Evolutionary conservation across 2,797 vertebrate genomes (phyloP).

Genomic region (Melopsittacus undulatus): DNA sequence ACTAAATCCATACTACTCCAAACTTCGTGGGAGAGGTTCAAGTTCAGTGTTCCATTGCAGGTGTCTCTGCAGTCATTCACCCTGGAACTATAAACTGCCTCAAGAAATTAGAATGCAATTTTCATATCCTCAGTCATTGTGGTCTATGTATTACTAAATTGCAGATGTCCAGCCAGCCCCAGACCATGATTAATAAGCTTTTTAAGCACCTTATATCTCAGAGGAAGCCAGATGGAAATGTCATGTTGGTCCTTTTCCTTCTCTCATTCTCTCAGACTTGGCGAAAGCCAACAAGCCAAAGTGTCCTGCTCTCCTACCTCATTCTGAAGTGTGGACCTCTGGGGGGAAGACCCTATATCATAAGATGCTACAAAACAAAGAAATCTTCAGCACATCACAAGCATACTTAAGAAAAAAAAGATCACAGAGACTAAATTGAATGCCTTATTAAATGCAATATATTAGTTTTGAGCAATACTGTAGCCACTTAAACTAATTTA

Average conservation of each 20-base stretch:
- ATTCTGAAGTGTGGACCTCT: background rate
- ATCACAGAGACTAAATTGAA: background rate
- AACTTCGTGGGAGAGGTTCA: background rate
- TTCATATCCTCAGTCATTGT: background rate
- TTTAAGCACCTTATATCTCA: background rate
- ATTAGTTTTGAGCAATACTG: background rate
- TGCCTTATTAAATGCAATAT: background rate
- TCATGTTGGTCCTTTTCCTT: background rate
- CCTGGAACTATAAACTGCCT: background rate
- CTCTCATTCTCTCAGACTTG: background rate
- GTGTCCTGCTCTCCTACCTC: accelerated
- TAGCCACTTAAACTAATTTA: background rate
- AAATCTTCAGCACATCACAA: background rate
- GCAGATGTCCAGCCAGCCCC: background rate
- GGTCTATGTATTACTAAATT: background rate
- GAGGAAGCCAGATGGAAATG: background rate
- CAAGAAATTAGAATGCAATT: conserved; percentile 1
- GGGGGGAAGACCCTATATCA: background rate
- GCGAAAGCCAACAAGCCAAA: background rate
- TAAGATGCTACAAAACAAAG: background rate
- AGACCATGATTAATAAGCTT: background rate
- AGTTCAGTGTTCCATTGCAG: background rate
- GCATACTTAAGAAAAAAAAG: background rate
- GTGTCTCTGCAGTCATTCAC: background rate
- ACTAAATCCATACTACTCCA: background rate